Conservation (phyloP, 1,140 invertebrate species). For the Drosophila arizonae region DNA sequence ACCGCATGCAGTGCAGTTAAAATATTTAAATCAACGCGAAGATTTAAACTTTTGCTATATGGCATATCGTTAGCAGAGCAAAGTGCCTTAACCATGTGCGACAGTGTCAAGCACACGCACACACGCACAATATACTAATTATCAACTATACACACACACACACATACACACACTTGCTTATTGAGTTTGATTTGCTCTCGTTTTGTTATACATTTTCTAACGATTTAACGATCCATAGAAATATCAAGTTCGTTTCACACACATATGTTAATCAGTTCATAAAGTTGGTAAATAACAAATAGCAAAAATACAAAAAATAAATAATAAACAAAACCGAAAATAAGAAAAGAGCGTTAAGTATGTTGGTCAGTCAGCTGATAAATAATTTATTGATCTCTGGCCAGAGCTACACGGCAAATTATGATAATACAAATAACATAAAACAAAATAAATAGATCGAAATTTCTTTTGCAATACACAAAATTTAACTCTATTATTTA, state of each 20-base stretch:
- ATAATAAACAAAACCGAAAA: constrained; percentile 27
- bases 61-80: constrained; percentile 24
- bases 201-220: constrained; percentile 26
- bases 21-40: constrained; percentile 46
- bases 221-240: constrained; percentile 48
- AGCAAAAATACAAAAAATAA: not conserved
- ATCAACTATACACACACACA: constrained; percentile 34
- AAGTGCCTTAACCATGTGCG: constrained; percentile 6
- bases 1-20: constrained; percentile 9
- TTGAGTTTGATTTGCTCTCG: constrained; percentile 26
- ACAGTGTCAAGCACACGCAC: constrained; percentile 5
- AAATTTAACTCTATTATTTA: too few relatives aligned
- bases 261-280: constrained; percentile 71
- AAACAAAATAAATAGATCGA: too few relatives aligned
- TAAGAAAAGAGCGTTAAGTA: constrained; percentile 30
- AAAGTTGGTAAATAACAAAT: constrained; percentile 42
- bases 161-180: not conserved
- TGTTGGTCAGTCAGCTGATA: constrained; percentile 67
- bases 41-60: too few relatives aligned
- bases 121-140: constrained; percentile 52
- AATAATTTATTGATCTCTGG: constrained; percentile 59
- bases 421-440: not conserved
- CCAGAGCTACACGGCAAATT: not conserved
- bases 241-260: constrained; percentile 76
- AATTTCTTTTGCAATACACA: too few relatives aligned